Evolutionary conservation across 2,888 invertebrate genomes (phyloP), one percentile per base, ranked within the genome.

Genomic region (Apoda limacodes): DNA sequence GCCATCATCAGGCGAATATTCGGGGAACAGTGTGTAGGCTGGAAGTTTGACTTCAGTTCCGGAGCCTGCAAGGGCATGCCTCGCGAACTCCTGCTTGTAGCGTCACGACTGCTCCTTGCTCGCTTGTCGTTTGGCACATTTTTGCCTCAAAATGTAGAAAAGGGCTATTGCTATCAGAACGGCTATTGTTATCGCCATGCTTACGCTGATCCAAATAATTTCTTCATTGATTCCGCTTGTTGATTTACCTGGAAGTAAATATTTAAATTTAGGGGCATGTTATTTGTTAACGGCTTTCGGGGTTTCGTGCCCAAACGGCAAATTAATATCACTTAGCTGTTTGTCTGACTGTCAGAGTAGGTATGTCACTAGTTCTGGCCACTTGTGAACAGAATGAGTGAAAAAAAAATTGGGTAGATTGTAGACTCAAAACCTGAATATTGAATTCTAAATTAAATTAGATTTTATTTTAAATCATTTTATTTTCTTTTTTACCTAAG

Each of bases 141-240:
- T 92, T 70, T 92, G 92, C 34, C 87, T 83, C 42, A 90, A 84
- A 43, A 92, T 89, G 66, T 91, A 92, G 75, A 92, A 92, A 9
- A 92, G 76, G 1, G 92, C 92, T 50, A 92, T 88, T 13, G 89
- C 89, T 60, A 92, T 92, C 28, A 92, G 82, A 3, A 92, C 82
- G 5, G 88, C 89, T 48, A 92, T 92, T 33, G 90, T 88, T 42
- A 91, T 88, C 19, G 90, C 90, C 91, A 92, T 91, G 30, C 91
- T 91, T 62, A 92, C 90, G 71, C 91, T 91, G 54, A 92, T 90
- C 92, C 92, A 92, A 59, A 92, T 92, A 47, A 92, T 92, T 67
- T 92, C 92, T 63, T 92, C 92, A 68, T 92, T 92, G 64, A 92
- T 89, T 35, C 92, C 92, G 51, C 89, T 89, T 55, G 90, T 89